Evolutionary conservation across 2,113 vertebrate genomes (phyloP).

Genomic region (Urocitellus parryii): DNA sequence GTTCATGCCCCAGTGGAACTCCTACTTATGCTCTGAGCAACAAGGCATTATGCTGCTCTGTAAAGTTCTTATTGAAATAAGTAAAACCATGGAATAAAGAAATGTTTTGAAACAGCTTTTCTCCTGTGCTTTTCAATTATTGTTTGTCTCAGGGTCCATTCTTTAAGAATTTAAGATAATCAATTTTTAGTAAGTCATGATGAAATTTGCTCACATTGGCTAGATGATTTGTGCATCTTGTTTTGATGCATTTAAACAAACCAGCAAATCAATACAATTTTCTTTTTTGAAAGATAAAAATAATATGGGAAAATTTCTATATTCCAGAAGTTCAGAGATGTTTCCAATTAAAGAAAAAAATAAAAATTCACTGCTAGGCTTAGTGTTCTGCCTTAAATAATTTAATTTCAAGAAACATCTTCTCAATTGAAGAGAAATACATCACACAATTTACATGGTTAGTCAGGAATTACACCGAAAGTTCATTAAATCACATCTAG

Average conservation of each 20-base stretch:
- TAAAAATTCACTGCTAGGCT: constrained; percentile 61
- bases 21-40: not conserved
- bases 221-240: constrained; percentile 25
- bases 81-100: not conserved
- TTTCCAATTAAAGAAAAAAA: not conserved
- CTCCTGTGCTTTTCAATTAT: not conserved
- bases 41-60: no score
- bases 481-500: constrained; percentile 89
- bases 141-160: not conserved
- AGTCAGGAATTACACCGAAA: constrained; percentile 88
- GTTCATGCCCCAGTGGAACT: not conserved
- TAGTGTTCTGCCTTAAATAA: constrained; percentile 75
- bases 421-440: constrained; percentile 78
- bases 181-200: constrained; percentile 35
- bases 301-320: not conserved
- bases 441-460: constrained; percentile 85
- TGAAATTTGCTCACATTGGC: constrained; percentile 7
- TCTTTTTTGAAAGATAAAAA: constrained; percentile 31
- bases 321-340: not conserved
- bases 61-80: not conserved
- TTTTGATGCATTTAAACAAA: constrained; percentile 49
- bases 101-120: not conserved
- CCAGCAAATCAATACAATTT: not conserved
- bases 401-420: constrained; percentile 87
- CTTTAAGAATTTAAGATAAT: constrained; percentile 19